Evolutionary conservation across 2,797 vertebrate genomes (phyloP).

Genomic region (Rhabdomys pumilio): DNA sequence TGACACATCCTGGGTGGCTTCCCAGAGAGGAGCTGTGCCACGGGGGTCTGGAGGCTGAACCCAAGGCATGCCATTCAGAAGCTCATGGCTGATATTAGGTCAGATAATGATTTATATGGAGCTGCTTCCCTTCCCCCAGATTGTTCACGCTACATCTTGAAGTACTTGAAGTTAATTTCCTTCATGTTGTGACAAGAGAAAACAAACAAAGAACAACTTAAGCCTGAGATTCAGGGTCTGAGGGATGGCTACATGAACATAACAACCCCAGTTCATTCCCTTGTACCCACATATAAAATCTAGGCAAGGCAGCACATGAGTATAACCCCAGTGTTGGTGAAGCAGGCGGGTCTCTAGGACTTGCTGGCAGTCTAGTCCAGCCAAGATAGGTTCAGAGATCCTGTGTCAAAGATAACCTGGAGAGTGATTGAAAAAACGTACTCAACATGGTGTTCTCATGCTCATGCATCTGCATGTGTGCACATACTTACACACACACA

Average conservation of each 20-base stretch:
- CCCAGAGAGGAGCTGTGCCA: background rate
- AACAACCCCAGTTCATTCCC: background rate
- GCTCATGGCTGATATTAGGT: background rate
- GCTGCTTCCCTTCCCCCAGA: background rate
- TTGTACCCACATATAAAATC: background rate
- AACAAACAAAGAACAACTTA: background rate
- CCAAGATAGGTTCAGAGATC: background rate
- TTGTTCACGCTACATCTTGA: background rate
- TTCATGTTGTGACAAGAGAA: conserved; percentile 21
- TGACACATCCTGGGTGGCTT: background rate
- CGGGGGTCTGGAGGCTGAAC: background rate
- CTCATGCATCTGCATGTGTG: background rate
- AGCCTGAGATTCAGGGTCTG: background rate
- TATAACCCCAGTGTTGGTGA: background rate
- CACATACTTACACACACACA: background rate
- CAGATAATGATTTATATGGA: background rate
- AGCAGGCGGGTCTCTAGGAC: background rate
- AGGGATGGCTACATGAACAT: background rate
- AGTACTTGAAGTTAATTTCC: conserved; percentile 13
- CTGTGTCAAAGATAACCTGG: background rate
- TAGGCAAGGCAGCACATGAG: background rate
- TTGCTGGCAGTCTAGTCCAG: background rate
- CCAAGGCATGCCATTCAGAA: background rate
- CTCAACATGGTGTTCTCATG: background rate
- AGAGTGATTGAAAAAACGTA: background rate